Conservation (phyloP, 2,888 invertebrate genomes). For the Miltochrista miniata region DNA sequence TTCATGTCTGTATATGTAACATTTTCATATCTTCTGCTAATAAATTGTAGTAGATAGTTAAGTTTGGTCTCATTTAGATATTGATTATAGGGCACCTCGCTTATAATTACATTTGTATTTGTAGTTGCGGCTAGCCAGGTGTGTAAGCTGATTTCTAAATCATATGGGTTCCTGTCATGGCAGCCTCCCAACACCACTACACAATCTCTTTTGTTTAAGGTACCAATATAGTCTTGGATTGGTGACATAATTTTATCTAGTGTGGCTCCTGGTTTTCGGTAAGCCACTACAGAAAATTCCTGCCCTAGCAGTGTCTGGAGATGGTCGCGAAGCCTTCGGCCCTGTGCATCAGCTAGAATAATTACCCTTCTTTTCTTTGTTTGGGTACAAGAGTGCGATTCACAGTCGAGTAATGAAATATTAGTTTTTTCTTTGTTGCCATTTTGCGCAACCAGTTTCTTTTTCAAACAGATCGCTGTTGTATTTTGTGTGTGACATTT, state of each 20-base stretch:
- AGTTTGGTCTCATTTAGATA: not conserved
- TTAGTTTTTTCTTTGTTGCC: not conserved
- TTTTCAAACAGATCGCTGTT: not conserved
- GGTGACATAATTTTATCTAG: not conserved
- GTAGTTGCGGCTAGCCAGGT: not conserved
- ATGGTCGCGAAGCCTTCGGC: not conserved
- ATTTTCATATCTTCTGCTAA: not conserved
- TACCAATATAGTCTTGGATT: not conserved
- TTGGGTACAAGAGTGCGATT: too few species aligned
- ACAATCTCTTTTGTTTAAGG: not conserved
- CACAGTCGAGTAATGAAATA: not conserved
- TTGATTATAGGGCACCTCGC: not conserved
- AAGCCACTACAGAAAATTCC: not conserved
- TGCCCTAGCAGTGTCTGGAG: not conserved
- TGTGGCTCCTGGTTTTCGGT: not conserved
- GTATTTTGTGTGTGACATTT: not conserved
- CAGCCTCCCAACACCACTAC: not conserved
- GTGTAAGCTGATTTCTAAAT: not conserved
- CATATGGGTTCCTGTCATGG: not conserved
- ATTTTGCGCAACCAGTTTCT: not conserved
- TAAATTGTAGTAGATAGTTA: not conserved
- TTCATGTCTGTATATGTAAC: not conserved
- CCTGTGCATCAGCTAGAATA: not conserved
- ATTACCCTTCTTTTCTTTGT: not conserved
- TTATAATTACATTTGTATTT: not conserved